Percentiles rank a stretch among this genome's conserved stretches.
phyloP scores from a whole-genome alignment of 2,888 invertebrate species.

The Synanthedon andrenaeformis region DNA sequence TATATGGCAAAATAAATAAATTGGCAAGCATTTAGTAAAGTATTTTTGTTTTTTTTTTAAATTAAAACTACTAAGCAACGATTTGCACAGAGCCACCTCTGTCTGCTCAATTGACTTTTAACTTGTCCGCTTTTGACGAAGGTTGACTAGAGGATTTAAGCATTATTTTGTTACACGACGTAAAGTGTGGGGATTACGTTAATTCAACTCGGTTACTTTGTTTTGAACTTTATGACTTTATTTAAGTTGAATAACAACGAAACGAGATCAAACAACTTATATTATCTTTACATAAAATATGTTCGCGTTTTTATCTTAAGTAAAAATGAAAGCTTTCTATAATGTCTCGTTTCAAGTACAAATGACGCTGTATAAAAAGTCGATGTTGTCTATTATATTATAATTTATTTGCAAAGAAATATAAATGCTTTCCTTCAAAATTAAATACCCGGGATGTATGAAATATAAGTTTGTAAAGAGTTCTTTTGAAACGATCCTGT shows the following conservation, averaged over 20 bases:
- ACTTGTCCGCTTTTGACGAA: constrained; percentile 28
- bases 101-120: constrained; percentile 22
- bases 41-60: background rate
- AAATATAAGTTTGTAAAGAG: constrained; percentile 34
- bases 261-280: background rate
- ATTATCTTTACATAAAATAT: too few species aligned
- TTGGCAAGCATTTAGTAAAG: too few species aligned
- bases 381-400: too few species aligned
- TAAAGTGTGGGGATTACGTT: constrained; percentile 15
- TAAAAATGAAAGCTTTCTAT: too few species aligned
- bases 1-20: too few species aligned
- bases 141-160: constrained; percentile 20
- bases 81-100: constrained; percentile 6
- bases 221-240: constrained; percentile 8
- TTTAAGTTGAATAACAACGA: constrained; percentile 4
- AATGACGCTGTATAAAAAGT: too few species aligned
- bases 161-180: constrained; percentile 16
- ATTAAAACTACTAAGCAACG: background rate
- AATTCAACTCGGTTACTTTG: constrained; percentile 14
- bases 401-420: background rate
- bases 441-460: constrained; percentile 6
- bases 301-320: too few species aligned
- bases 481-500: constrained; percentile 39
- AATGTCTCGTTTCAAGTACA: too few species aligned
- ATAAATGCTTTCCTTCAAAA: background rate